Evolutionary conservation across 2,888 invertebrate species (phyloP).

Genomic region (Hedychridium roseum): DNA sequence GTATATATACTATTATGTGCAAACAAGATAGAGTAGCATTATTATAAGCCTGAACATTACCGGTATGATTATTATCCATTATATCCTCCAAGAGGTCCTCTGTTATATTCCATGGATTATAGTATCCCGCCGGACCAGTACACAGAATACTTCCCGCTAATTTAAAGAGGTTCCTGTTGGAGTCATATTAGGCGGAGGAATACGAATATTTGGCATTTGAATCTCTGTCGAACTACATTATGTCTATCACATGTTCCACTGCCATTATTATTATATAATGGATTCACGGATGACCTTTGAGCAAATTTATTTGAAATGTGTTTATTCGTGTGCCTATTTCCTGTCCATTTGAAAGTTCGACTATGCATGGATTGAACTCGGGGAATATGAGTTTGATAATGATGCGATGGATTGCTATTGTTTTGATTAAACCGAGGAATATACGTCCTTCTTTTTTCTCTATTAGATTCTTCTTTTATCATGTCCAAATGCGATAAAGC

Average conservation of each 20-base stretch:
- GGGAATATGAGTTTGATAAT: neutral
- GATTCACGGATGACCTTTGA: too few relatives aligned
- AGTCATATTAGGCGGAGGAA: neutral
- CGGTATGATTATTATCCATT: neutral
- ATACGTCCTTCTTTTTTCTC: too few relatives aligned
- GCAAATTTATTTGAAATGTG: too few relatives aligned
- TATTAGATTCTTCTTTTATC: neutral
- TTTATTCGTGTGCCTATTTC: too few relatives aligned
- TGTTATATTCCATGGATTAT: too few relatives aligned
- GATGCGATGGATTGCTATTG: neutral
- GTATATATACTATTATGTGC: neutral
- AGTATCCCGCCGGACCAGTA: too few relatives aligned
- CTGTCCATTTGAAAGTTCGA: too few relatives aligned
- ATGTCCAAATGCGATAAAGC: neutral
- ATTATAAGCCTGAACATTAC: neutral
- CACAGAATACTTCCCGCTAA: neutral
- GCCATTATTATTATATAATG: too few relatives aligned
- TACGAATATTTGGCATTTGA: neutral
- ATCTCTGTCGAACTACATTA: neutral
- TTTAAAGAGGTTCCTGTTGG: neutral
- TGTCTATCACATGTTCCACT: neutral
- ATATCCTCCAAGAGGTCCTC: neutral
- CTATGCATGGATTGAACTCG: too few relatives aligned
- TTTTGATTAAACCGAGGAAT: too few relatives aligned
- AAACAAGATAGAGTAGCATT: neutral